phyloP scores from a whole-genome alignment of 2,888 invertebrate species.

The Tupiocoris notatus region DNA sequence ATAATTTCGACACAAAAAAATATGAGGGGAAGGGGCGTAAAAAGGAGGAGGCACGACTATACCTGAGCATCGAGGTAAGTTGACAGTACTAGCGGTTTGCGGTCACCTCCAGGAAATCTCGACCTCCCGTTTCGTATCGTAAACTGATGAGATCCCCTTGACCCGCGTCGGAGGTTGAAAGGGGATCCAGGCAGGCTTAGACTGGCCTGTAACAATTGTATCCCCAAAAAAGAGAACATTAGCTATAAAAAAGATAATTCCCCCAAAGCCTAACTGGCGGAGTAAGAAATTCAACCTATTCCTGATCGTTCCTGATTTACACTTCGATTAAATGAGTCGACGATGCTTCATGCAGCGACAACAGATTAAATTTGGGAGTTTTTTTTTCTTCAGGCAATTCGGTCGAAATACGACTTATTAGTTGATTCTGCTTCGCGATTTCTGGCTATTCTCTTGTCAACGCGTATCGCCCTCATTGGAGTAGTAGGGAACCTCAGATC shows the following conservation, averaged over 20 bases:
- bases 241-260: constrained; percentile 6
- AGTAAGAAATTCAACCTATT: background rate
- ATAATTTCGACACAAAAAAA: background rate
- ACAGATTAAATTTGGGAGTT: too few relatives aligned
- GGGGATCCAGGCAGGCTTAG: constrained; percentile 96
- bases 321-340: too few relatives aligned
- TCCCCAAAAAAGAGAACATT: constrained; percentile 30
- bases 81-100: constrained; percentile 89
- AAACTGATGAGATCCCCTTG: constrained; percentile 89
- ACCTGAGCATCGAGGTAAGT: constrained; percentile 87
- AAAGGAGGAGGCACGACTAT: constrained; percentile 41
- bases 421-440: too few relatives aligned
- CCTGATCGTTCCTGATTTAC: too few relatives aligned
- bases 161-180: constrained; percentile 87
- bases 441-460: too few relatives aligned
- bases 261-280: background rate
- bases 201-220: constrained; percentile 71
- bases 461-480: too few relatives aligned
- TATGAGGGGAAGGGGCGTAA: background rate
- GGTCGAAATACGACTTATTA: too few relatives aligned
- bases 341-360: too few relatives aligned
- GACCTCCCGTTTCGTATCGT: constrained; percentile 75
- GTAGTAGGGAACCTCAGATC: too few relatives aligned
- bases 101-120: constrained; percentile 76
- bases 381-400: too few relatives aligned